Percentiles rank a stretch among this genome's conserved stretches.
phyloP scores from a whole-genome alignment of 2,113 vertebrate genomes.

The Nothoprocta pentlandii region DNA sequence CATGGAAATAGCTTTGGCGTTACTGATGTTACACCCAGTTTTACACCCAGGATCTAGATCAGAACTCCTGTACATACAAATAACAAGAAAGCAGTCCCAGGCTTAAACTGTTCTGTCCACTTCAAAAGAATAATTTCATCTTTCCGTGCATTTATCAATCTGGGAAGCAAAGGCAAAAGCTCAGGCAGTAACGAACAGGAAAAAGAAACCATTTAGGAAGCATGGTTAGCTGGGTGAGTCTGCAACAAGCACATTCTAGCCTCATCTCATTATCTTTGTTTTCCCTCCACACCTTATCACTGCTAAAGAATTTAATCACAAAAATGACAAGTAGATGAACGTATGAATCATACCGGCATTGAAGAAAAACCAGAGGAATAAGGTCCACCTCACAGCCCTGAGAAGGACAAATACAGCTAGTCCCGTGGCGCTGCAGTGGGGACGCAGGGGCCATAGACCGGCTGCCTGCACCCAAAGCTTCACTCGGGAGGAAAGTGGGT shows the following conservation, averaged over 20 bases:
- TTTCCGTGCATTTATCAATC: constrained; percentile 15
- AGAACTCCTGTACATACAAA: background rate
- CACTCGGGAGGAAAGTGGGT: background rate
- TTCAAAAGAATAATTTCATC: constrained; percentile 7
- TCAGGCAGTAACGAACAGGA: background rate
- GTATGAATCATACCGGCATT: constrained; percentile 53
- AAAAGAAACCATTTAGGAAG: constrained; percentile 21
- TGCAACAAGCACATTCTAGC: constrained; percentile 49
- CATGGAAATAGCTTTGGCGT: constrained; percentile 12
- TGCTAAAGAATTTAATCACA: constrained; percentile 48
- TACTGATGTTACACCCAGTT: constrained; percentile 5
- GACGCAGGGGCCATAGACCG: background rate
- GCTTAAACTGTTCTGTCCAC: background rate
- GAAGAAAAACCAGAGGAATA: background rate
- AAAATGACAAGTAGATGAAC: constrained; percentile 56
- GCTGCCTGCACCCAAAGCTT: background rate
- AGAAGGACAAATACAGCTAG: constrained; percentile 7
- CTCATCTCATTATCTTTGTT: constrained; percentile 32
- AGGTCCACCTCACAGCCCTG: constrained; percentile 1
- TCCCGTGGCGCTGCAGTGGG: background rate
- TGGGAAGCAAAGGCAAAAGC: constrained; percentile 16
- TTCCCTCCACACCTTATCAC: constrained; percentile 46
- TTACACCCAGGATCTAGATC: background rate
- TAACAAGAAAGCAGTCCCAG: background rate
- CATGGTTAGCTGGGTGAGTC: background rate